phyloP scores from a whole-genome alignment of 2,797 vertebrate species.

The Typhlichthys eigenmanni region DNA sequence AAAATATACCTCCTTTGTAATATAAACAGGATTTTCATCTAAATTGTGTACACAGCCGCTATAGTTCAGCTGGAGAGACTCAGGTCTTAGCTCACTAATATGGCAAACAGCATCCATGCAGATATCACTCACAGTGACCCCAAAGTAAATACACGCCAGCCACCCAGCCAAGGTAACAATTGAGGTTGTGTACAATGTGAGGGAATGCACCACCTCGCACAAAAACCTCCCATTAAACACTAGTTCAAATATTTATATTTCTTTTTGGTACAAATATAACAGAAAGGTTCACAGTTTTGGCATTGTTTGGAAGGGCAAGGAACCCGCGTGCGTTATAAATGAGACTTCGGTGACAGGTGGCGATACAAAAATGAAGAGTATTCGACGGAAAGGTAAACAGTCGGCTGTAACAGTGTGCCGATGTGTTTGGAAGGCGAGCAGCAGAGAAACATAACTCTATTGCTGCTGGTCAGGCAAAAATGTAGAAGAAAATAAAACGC shows the following conservation, averaged over 20 bases:
- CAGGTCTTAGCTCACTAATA: constrained; percentile 71
- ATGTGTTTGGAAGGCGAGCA: constrained; percentile 46
- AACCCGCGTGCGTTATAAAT: constrained; percentile 59
- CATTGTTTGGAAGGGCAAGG: constrained; percentile 70
- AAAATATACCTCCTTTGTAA: constrained; percentile 78
- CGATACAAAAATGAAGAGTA: constrained; percentile 53
- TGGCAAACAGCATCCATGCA: constrained; percentile 63
- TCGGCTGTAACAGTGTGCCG: constrained; percentile 46
- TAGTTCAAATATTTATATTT: constrained; percentile 81
- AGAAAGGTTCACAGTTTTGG: constrained; percentile 69
- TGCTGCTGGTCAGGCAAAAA: constrained; percentile 30
- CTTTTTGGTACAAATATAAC: constrained; percentile 73
- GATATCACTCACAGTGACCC: constrained; percentile 67
- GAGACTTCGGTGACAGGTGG: constrained; percentile 69
- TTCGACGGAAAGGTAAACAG: constrained; percentile 62
- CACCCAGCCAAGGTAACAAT: constrained; percentile 77
- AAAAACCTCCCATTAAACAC: constrained; percentile 59
- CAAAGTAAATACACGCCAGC: constrained; percentile 70
- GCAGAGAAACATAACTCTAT: constrained; percentile 43
- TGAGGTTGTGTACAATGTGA: constrained; percentile 73
- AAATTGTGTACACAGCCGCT: constrained; percentile 72
- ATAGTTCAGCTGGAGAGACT: constrained; percentile 73
- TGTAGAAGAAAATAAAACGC: constrained; percentile 26
- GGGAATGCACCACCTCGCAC: constrained; percentile 51
- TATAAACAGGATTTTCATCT: constrained; percentile 78